Evolutionary conservation across 1,140 invertebrate genomes (phyloP).

Genomic region (Sinonovacula constricta): DNA sequence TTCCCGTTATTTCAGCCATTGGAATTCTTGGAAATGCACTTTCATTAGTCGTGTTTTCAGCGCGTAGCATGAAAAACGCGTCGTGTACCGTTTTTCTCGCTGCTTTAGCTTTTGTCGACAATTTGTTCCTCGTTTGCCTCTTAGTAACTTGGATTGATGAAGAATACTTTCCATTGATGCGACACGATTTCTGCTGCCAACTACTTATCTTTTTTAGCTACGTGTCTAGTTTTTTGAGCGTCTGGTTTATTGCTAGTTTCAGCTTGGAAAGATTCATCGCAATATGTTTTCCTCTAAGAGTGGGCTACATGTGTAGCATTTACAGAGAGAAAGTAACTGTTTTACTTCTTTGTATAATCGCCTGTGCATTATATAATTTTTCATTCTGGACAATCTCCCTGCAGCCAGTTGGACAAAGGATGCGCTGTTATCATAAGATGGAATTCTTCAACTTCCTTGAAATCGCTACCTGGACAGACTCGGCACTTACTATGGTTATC

Average conservation of each 20-base stretch:
- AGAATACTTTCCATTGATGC: background rate
- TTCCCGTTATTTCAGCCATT: constrained; percentile 15
- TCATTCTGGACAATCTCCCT: constrained; percentile 44
- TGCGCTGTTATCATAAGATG: constrained; percentile 14
- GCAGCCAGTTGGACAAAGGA: background rate
- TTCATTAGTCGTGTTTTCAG: constrained; percentile 18
- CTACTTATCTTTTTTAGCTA: constrained; percentile 63
- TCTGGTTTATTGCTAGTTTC: constrained; percentile 74
- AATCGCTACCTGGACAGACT: constrained; percentile 81
- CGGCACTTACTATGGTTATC: constrained; percentile 79
- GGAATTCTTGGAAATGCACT: constrained; percentile 27
- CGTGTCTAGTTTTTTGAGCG: constrained; percentile 66
- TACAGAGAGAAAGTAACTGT: constrained; percentile 51
- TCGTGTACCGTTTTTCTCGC: constrained; percentile 33
- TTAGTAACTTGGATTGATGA: constrained; percentile 37
- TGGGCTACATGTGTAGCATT: constrained; percentile 61
- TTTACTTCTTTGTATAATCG: constrained; percentile 41
- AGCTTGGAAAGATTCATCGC: constrained; percentile 74
- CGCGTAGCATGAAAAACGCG: constrained; percentile 22
- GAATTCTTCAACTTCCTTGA: constrained; percentile 75
- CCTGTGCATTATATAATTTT: constrained; percentile 51
- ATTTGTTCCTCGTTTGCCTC: constrained; percentile 13
- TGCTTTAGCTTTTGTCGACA: constrained; percentile 21
- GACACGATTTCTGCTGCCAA: constrained; percentile 55
- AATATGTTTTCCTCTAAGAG: constrained; percentile 68